Percentiles rank a stretch among this genome's conserved stretches.
Evolutionary conservation across 2,113 vertebrate genomes (phyloP).

Genomic region (Nannospalax galili): DNA sequence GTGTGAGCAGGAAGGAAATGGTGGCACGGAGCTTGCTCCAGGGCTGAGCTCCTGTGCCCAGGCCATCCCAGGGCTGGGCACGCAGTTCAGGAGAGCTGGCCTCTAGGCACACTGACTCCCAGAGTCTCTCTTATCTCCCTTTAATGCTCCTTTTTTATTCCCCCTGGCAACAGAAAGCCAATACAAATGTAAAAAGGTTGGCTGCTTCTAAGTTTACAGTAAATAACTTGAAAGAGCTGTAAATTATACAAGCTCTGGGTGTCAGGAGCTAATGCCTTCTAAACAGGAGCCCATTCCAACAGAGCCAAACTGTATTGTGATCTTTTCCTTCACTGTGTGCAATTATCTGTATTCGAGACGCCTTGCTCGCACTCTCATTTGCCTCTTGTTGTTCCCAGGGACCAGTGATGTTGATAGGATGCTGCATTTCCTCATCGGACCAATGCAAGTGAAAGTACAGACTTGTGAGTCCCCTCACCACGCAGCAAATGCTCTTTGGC

Average conservation of each 20-base stretch:
- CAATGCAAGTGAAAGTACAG: conserved; percentile 52
- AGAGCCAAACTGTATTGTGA: conserved; percentile 60
- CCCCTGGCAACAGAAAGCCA: conserved; percentile 60
- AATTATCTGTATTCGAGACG: conserved; percentile 56
- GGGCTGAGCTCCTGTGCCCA: neutral
- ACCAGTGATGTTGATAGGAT: conserved; percentile 47
- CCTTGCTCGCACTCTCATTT: conserved; percentile 61
- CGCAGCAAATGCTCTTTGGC: conserved; percentile 3
- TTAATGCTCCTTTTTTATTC: neutral
- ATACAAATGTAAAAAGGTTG: conserved; percentile 66
- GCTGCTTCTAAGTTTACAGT: conserved; percentile 65
- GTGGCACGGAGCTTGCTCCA: neutral
- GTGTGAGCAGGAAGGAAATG: neutral
- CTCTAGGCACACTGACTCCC: neutral
- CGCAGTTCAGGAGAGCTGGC: neutral
- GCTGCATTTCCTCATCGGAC: conserved; percentile 54
- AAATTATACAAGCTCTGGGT: conserved; percentile 40
- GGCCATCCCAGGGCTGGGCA: neutral
- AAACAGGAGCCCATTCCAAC: conserved; percentile 70
- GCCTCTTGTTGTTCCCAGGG: conserved; percentile 43
- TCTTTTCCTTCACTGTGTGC: conserved; percentile 44
- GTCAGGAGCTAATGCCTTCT: conserved; percentile 72
- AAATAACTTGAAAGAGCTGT: conserved; percentile 70
- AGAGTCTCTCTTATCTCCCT: conserved; percentile 56
- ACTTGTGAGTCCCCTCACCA: neutral